phyloP scores from a whole-genome alignment of 2,113 vertebrate species.

The Poeciliopsis turrubarensis region DNA sequence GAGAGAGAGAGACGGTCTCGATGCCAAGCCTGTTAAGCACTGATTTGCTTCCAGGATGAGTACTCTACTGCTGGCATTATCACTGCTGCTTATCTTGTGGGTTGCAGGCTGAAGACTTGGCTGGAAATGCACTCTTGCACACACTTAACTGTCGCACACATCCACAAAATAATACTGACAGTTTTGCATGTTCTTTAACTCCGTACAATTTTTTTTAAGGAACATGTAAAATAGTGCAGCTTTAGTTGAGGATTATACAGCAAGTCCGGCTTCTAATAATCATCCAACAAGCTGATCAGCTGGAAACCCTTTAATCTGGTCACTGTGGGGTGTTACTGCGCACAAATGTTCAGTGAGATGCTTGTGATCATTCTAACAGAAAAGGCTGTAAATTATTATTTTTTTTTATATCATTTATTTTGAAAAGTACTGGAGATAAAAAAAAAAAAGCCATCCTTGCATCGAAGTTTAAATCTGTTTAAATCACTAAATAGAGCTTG shows the following conservation, averaged over 20 bases:
- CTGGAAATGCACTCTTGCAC: constrained; percentile 13
- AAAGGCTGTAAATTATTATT: neutral
- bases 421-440: no score
- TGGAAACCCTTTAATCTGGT: constrained; percentile 31
- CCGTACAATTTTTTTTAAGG: neutral
- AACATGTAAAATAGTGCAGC: constrained; percentile 16
- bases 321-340: neutral
- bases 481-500: no score
- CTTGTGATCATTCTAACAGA: constrained; percentile 11
- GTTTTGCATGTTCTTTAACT: neutral
- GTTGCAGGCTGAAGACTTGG: constrained; percentile 58
- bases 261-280: constrained; percentile 12
- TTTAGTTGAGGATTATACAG: constrained; percentile 23
- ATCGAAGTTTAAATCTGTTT: no score
- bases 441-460: no score
- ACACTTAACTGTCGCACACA: constrained; percentile 17
- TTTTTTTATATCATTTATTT: neutral
- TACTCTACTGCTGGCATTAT: constrained; percentile 55
- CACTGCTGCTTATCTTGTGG: constrained; percentile 60
- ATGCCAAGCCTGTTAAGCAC: constrained; percentile 58
- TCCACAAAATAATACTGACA: neutral
- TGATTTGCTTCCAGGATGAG: constrained; percentile 53
- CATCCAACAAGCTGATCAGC: constrained; percentile 28
- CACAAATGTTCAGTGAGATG: constrained; percentile 22
- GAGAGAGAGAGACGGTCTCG: constrained; percentile 3